These are phyloP conservation scores for Noctua comes DNA, from an alignment of 2,888 invertebrate species.

Conservation along the genomic window DNA sequence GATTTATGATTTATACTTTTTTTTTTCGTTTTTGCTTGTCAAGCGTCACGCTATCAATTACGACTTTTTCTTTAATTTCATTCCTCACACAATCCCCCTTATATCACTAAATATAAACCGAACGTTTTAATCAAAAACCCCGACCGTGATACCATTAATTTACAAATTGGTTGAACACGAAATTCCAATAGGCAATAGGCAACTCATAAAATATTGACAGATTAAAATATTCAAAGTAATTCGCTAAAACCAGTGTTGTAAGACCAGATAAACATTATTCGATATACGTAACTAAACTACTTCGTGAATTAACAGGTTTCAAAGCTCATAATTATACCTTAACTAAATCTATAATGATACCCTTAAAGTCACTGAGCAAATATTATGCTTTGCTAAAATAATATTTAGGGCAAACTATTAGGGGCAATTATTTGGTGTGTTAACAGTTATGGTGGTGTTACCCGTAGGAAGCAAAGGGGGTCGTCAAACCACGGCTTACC, in stretches of 20 bases:
- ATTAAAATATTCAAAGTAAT: conserved; percentile 35
- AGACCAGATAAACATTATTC: not conserved
- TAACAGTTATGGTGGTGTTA: not conserved
- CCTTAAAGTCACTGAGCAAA: conserved; percentile 21
- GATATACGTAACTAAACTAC: conserved; percentile 21
- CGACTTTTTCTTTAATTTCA: not conserved
- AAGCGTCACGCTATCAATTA: not conserved
- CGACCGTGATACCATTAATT: too few species aligned
- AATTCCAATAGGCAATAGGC: not conserved
- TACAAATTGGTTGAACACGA: not conserved
- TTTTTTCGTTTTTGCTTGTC: not conserved
- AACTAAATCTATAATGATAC: conserved; percentile 19
- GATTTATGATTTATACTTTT: too few species aligned
- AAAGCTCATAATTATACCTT: conserved; percentile 18
- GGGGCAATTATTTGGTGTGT: conserved; percentile 13
- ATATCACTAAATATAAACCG: not conserved
- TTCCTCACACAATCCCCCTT: not conserved
- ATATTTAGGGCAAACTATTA: conserved; percentile 11
- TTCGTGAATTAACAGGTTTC: conserved; percentile 24
- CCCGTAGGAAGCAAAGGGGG: not conserved
- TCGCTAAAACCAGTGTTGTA: conserved; percentile 30
- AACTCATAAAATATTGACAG: conserved; percentile 24
- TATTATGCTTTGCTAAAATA: conserved; percentile 6
- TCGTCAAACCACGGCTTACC: not conserved
- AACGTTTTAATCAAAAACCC: not conserved